Base-by-base conservation (phyloP, 1,140 invertebrate species). In the Listronotus bonariensis region DNA sequence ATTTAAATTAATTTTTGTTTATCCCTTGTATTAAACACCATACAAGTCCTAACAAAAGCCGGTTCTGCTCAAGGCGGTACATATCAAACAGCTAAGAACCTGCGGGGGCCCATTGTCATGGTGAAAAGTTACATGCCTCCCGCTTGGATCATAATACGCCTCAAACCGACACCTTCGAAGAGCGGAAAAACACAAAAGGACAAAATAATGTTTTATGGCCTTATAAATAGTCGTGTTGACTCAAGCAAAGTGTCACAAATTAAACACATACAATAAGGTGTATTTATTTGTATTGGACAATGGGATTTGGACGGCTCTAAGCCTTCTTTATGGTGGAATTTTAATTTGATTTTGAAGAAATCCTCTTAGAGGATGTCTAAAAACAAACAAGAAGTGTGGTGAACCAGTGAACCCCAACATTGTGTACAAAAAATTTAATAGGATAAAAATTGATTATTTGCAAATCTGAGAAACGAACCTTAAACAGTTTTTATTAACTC, bases 221-320 rank as follows among this genome's bases (percentile, higher is more conserved):
- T 57, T 65, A 58, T 65, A 65, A 65, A 65, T 65, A 65, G 63
- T 65, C 54, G 38, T 65, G 63, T 65, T 65, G 63, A 65, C 63
- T 58, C 55, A 46, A 15, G 12, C 48, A 7, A 36, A 36, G 34
- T 49, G 46, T 49, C 46, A 49, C 46, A 49, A 49, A 49, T 49
- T 49, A 49, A 49, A 49, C 46, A 49, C 17, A 49, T 49, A 49
- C 46, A 49, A 49, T 49, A 20, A 18, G 46, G 46, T 12, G 46
- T 49, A 49, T 49, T 49, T 49, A 49, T 49, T 49, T 49, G 46
- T 49, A 49, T 49, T 49, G 15, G 46, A 49, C 46, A 49, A 49
- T 49, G 46, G 46, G 18, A 17, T 18, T 8, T 45, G 14, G 14
- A 45, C 14, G 14, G 42, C 15, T 2, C 15, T 15, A 49, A 12